A percentile compares a stretch with the other conserved stretches of the same genome.
phyloP scores from a whole-genome alignment of 2,797 vertebrate species.

The Pempheris klunzingeri region DNA sequence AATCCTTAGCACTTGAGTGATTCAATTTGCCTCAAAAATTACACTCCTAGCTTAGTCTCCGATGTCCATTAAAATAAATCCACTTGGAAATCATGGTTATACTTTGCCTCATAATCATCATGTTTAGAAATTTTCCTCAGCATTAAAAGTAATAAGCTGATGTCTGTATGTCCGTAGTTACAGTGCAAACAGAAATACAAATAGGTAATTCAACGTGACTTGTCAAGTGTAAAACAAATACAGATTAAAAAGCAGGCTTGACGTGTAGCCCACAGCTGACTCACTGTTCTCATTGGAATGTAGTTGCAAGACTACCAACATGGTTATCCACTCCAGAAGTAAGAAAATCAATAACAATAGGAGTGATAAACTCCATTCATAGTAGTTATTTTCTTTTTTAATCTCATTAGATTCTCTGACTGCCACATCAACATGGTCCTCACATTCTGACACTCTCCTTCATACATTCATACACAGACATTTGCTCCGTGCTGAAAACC shows the following conservation, averaged over 20 bases:
- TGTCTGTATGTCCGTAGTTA: too few species aligned
- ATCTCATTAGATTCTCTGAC: too few species aligned
- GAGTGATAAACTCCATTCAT: neutral
- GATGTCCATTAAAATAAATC: neutral
- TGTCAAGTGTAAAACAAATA: too few species aligned
- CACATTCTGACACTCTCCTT: neutral
- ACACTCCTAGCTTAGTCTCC: neutral
- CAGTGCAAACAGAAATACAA: neutral
- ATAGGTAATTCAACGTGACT: neutral
- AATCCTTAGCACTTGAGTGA: neutral
- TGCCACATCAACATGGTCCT: neutral
- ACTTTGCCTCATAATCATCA: neutral
- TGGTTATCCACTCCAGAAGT: neutral
- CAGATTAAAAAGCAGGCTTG: neutral
- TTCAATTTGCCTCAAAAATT: neutral
- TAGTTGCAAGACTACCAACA: neutral
- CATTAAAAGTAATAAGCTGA: neutral
- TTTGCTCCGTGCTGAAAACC: neutral
- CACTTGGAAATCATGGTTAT: neutral
- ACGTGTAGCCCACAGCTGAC: too few species aligned
- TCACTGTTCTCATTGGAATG: neutral
- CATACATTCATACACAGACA: neutral
- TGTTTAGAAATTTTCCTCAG: neutral
- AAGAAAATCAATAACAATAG: neutral
- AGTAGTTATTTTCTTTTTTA: neutral